A percentile compares a stretch with the other conserved stretches of the same genome.
Evolutionary conservation across 2,113 vertebrate species (phyloP).

Genomic region (Probosciger aterrimus): DNA sequence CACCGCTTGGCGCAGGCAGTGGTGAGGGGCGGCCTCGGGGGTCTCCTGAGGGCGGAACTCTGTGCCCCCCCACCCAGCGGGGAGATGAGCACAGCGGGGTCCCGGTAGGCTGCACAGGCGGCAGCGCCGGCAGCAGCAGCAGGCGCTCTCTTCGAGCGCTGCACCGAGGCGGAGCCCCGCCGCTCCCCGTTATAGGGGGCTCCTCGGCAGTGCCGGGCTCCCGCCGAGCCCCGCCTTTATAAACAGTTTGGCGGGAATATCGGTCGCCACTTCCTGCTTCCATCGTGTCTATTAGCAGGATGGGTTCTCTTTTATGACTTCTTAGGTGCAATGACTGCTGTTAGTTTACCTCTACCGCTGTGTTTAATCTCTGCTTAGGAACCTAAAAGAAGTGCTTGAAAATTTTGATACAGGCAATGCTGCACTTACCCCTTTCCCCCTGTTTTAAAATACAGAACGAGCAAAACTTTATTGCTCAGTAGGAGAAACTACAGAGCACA

Average conservation of each 20-base stretch:
- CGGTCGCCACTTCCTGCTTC: neutral
- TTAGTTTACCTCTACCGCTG: neutral
- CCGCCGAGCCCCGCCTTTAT: rapidly evolving
- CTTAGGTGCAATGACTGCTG: too few species aligned
- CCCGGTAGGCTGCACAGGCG: too few species aligned
- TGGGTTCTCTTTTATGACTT: too few species aligned
- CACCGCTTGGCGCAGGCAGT: rapidly evolving
- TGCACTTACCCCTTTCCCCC: neutral
- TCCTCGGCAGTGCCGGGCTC: neutral
- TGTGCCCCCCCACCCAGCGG: too few species aligned
- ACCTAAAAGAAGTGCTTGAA: neutral
- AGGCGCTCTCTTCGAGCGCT: rapidly evolving
- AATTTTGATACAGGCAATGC: neutral
- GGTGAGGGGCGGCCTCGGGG: neutral
- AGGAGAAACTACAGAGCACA: neutral
- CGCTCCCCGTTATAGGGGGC: neutral
- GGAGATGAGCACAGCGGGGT: neutral
- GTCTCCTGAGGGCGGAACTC: neutral
- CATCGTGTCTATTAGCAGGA: rapidly evolving
- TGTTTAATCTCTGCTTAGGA: neutral
- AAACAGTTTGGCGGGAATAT: rapidly evolving
- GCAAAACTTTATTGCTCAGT: neutral
- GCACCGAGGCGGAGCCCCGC: neutral
- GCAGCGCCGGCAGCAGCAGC: neutral
- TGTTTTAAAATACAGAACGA: neutral